phyloP scores from a whole-genome alignment of 1,140 invertebrate species.

The Anastrepha obliqua region DNA sequence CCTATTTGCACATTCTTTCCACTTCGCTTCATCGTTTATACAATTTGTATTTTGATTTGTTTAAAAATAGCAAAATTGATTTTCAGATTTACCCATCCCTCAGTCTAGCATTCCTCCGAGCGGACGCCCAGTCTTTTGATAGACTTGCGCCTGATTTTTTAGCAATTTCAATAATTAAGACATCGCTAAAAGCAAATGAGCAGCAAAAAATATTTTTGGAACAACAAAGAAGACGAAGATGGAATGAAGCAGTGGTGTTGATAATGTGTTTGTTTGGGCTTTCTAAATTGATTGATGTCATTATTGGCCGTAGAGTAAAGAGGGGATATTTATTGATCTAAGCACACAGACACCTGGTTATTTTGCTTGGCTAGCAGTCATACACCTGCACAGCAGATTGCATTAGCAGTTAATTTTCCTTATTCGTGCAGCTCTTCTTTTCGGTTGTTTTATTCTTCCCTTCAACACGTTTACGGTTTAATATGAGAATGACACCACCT shows the following conservation, averaged over 20 bases:
- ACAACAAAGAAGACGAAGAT: background rate
- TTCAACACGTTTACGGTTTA: background rate
- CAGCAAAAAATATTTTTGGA: background rate
- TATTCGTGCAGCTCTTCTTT: background rate
- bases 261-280: background rate
- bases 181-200: background rate
- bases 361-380: constrained; percentile 9
- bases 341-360: background rate
- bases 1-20: background rate
- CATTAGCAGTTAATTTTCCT: background rate
- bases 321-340: constrained; percentile 16
- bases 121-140: background rate
- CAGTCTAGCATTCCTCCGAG: background rate
- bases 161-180: background rate
- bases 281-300: background rate
- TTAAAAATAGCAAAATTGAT: background rate
- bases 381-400: background rate
- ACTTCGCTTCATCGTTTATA: background rate
- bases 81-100: background rate
- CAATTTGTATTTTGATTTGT: background rate
- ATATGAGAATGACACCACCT: constrained; percentile 5
- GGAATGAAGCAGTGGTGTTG: background rate
- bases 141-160: background rate
- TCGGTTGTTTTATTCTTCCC: background rate
- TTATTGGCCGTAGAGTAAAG: background rate